Evolutionary conservation across 2,888 invertebrate species (phyloP).

Genomic region (Drosophila lutescens): DNA sequence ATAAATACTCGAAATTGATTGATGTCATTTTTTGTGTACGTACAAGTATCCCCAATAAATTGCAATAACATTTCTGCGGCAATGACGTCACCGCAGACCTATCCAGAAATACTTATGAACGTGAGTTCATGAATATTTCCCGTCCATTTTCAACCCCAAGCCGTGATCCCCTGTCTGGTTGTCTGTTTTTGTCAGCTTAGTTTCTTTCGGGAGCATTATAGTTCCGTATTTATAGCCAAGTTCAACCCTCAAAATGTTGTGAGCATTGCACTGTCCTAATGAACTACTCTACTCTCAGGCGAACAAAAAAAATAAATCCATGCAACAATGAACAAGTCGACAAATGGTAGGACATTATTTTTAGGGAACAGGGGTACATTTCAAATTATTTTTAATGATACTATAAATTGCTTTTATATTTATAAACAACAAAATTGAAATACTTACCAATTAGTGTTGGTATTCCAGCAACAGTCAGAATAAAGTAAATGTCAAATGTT

Average conservation of each 20-base stretch:
- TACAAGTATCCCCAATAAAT: constrained; percentile 18
- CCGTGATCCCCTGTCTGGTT: constrained; percentile 38
- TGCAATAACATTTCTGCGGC: constrained; percentile 27
- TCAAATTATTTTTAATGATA: no score
- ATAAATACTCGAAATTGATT: constrained; percentile 30
- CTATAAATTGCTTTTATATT: no score
- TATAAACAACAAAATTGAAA: no score
- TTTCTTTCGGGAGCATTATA: constrained; percentile 41
- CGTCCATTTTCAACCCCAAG: constrained; percentile 39
- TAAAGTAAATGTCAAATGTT: not conserved
- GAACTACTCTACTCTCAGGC: constrained; percentile 45
- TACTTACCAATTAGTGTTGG: not conserved
- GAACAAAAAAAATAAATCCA: constrained; percentile 7
- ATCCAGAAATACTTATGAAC: constrained; percentile 29
- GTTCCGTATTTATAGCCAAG: constrained; percentile 44
- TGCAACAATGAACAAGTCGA: constrained; percentile 31
- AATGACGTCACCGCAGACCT: constrained; percentile 29
- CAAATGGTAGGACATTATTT: constrained; percentile 21
- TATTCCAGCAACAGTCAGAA: not conserved
- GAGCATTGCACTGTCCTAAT: constrained; percentile 43
- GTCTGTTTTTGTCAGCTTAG: constrained; percentile 45
- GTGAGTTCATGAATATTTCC: constrained; percentile 33
- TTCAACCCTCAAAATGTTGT: constrained; percentile 48
- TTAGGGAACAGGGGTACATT: not conserved
- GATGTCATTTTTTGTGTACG: constrained; percentile 17